These are phyloP conservation scores for Callimorpha dominula DNA, from an alignment of 2,888 invertebrate genomes.

Conservation along the genomic window DNA sequence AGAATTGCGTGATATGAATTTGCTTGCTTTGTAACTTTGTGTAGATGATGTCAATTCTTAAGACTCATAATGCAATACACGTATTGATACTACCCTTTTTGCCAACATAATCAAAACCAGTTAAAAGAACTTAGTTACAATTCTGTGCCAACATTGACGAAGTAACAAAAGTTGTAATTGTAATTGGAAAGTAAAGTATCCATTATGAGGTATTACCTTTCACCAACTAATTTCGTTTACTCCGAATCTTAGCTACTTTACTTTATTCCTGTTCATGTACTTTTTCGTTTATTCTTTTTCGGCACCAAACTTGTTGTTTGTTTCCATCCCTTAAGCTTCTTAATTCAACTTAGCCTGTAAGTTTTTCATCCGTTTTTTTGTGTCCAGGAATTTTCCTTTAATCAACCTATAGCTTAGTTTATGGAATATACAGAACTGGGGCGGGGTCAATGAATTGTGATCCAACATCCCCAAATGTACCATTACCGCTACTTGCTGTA, in stretches of 20 bases:
- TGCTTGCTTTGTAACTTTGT: conserved; percentile 29
- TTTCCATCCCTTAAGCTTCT: conserved; percentile 48
- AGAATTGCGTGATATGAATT: conserved; percentile 50
- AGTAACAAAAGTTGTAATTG: conserved; percentile 57
- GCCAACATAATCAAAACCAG: neutral
- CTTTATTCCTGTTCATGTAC: conserved; percentile 48
- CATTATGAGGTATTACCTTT: conserved; percentile 34
- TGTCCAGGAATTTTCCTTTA: conserved; percentile 46
- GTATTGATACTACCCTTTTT: neutral
- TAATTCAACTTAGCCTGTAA: conserved; percentile 52
- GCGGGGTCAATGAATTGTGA: conserved; percentile 55
- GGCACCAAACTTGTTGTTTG: conserved; percentile 42
- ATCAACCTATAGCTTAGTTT: conserved; percentile 50
- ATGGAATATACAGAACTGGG: conserved; percentile 53
- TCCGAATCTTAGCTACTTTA: conserved; percentile 43
- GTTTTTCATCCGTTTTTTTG: conserved; percentile 50
- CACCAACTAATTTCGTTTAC: conserved; percentile 52
- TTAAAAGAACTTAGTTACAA: conserved; percentile 35
- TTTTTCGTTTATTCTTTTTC: conserved; percentile 50
- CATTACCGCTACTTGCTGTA: conserved; percentile 59
- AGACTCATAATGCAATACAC: neutral
- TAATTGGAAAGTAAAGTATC: conserved; percentile 48
- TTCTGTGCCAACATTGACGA: conserved; percentile 56
- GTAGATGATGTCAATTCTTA: neutral
- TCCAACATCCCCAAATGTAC: conserved; percentile 52